phyloP scores from a whole-genome alignment of 2,113 vertebrate species.

The Phaethon lepturus region DNA sequence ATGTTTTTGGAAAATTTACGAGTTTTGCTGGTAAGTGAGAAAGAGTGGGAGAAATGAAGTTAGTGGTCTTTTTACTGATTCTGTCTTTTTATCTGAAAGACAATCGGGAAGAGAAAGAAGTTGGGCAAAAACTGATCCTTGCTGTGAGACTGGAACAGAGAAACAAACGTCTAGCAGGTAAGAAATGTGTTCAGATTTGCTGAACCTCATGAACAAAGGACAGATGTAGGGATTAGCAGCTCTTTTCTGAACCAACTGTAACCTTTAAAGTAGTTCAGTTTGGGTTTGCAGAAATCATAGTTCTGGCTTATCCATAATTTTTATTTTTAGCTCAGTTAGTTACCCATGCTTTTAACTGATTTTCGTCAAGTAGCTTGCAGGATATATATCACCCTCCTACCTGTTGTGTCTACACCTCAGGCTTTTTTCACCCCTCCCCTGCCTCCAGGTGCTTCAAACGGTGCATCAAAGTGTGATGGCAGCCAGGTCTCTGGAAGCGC shows the following conservation, averaged over 20 bases:
- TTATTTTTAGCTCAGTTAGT: neutral
- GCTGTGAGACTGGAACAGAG: neutral
- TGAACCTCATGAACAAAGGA: neutral
- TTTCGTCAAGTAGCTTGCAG: neutral
- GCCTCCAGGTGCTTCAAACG: neutral
- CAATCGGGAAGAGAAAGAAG: neutral
- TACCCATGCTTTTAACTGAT: neutral
- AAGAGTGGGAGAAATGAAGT: fast-evolving
- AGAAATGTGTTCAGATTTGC: neutral
- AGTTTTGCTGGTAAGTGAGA: neutral
- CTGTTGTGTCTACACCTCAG: neutral
- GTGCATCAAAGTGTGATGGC: neutral
- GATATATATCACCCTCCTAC: neutral
- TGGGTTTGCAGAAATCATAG: neutral
- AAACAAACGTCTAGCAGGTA: neutral
- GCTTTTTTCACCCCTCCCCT: neutral
- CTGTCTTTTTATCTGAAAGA: neutral
- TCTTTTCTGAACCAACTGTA: neutral
- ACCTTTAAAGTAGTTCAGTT: neutral
- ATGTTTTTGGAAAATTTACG: neutral
- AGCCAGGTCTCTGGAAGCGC: neutral
- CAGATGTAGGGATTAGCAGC: neutral
- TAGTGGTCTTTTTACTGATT: neutral
- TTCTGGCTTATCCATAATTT: neutral
- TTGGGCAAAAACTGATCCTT: neutral